These are phyloP conservation scores for Tinea pellionella DNA, from an alignment of 2,888 invertebrate genomes.

Conservation along the genomic window DNA sequence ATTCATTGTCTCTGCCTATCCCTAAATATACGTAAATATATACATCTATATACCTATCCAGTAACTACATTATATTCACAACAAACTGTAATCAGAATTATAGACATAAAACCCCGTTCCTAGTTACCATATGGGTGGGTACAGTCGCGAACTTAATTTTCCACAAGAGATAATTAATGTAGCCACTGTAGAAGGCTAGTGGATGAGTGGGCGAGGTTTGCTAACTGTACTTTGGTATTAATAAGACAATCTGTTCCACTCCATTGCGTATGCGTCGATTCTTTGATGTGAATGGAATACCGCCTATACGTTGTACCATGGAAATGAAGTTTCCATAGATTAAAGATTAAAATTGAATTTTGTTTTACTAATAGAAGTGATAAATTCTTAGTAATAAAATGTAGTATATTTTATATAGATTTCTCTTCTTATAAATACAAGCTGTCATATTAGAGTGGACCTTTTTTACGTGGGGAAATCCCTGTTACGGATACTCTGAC, in stretches of 20 bases:
- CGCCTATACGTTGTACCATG: slow-evolving; percentile 7
- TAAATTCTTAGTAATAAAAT: no score
- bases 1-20: no score
- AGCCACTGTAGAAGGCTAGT: slow-evolving; percentile 1
- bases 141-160: slow-evolving; percentile 15
- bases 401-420: no score
- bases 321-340: background rate
- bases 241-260: slow-evolving; percentile 41
- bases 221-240: slow-evolving; percentile 34
- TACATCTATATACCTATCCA: no score
- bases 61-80: background rate
- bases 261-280: slow-evolving; percentile 26
- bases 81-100: background rate
- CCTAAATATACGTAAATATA: no score
- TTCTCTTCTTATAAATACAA: no score
- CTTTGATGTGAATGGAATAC: slow-evolving; percentile 10
- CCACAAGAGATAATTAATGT: slow-evolving; percentile 7
- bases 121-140: slow-evolving; percentile 2
- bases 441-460: no score
- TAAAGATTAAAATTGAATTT: background rate
- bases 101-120: background rate
- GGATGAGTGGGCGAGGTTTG: slow-evolving; percentile 33
- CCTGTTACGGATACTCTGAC: no score
- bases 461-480: no score
- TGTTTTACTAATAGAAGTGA: no score